Evolutionary conservation across 2,797 vertebrate species (phyloP).

Genomic region (Sardinella longiceps): DNA sequence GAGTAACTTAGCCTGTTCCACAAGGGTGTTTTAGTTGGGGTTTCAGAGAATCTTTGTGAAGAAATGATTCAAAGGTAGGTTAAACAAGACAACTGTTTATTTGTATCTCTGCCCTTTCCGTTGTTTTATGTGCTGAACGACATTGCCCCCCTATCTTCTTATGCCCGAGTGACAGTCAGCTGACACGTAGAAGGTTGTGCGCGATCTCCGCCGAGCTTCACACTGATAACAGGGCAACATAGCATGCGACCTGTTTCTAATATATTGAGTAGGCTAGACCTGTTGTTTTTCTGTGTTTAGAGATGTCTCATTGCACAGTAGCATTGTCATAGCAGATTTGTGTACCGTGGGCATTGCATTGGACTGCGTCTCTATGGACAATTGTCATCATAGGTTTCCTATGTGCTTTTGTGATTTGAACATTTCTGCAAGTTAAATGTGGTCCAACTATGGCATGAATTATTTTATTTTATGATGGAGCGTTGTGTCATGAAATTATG

Average conservation of each 20-base stretch:
- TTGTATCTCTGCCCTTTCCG: not conserved
- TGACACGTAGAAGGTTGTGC: constrained; percentile 50
- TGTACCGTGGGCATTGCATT: too few relatives aligned
- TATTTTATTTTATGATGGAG: not conserved
- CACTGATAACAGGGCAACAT: not conserved
- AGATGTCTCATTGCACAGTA: too few relatives aligned
- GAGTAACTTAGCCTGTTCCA: constrained; percentile 29
- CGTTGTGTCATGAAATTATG: not conserved
- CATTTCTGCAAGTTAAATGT: too few relatives aligned
- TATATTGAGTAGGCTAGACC: not conserved
- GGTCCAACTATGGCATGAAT: too few relatives aligned
- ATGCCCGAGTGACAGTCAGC: constrained; percentile 44
- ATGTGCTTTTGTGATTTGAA: too few relatives aligned
- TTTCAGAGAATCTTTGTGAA: constrained; percentile 17
- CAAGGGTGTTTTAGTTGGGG: not conserved
- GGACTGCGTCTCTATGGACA: not conserved
- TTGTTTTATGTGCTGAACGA: not conserved
- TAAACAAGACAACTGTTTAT: not conserved
- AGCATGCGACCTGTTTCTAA: not conserved
- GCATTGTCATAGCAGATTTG: too few relatives aligned
- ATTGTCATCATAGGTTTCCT: not conserved
- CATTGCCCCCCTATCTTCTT: not conserved
- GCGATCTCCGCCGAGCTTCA: not conserved
- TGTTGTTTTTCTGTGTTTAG: not conserved
- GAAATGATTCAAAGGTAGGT: constrained; percentile 65